These are phyloP conservation scores for Tonatia bakeri DNA, from an alignment of 2,113 vertebrate species.

Conservation along the genomic window DNA sequence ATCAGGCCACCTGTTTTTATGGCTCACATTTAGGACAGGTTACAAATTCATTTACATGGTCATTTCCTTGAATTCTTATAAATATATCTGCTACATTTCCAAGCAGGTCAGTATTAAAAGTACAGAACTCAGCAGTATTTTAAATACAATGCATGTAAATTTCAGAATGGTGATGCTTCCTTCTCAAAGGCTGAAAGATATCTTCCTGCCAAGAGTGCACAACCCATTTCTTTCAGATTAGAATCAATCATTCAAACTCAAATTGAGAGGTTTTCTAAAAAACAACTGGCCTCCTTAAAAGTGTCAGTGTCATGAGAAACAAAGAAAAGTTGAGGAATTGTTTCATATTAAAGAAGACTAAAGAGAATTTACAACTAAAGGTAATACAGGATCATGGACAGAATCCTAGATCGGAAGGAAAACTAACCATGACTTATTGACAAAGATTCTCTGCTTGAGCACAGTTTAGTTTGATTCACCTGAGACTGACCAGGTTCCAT, in stretches of 20 bases:
- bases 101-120: not conserved
- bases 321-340: not conserved
- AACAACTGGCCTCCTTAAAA: not conserved
- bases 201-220: not conserved
- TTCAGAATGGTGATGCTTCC: not conserved
- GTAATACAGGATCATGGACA: not conserved
- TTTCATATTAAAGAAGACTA: not conserved
- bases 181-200: not conserved
- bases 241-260: not conserved
- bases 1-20: constrained; percentile 15
- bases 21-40: not conserved
- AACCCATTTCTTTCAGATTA: not conserved
- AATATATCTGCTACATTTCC: not conserved
- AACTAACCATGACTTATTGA: not conserved
- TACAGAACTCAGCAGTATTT: not conserved
- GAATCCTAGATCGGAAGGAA: not conserved
- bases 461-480: not conserved
- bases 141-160: not conserved
- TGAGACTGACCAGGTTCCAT: not conserved
- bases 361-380: not conserved
- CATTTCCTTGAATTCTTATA: constrained; percentile 24
- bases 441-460: not conserved
- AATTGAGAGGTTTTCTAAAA: not conserved
- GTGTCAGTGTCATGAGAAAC: not conserved
- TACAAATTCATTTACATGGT: constrained; percentile 17